phyloP scores from a whole-genome alignment of 1,140 invertebrate species.

The Ganaspis sp. region DNA sequence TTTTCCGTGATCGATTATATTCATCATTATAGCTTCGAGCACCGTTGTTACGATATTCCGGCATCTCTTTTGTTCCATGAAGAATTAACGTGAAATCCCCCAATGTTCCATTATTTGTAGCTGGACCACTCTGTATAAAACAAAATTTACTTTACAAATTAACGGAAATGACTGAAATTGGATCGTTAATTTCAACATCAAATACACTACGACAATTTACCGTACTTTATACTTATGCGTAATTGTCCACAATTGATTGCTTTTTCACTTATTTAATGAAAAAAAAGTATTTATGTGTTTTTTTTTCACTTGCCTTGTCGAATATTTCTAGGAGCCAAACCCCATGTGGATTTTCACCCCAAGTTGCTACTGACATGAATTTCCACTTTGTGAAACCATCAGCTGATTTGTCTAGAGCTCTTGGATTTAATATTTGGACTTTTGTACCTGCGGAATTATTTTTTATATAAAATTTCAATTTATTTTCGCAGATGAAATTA shows the following conservation, averaged over 20 bases:
- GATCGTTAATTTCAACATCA: not conserved
- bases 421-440: slow-evolving; percentile 82
- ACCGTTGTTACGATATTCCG: slow-evolving; percentile 79
- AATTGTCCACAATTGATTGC: not conserved
- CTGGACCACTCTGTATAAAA: slow-evolving; percentile 69
- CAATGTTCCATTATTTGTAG: slow-evolving; percentile 78
- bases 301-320: slow-evolving; percentile 77
- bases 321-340: slow-evolving; percentile 83
- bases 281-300: not conserved
- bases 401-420: slow-evolving; percentile 83
- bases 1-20: slow-evolving; percentile 65
- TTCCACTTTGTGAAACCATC: slow-evolving; percentile 90
- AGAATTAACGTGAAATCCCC: slow-evolving; percentile 78
- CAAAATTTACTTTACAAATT: slow-evolving; percentile 31
- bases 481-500: not conserved
- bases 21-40: slow-evolving; percentile 77
- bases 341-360: slow-evolving; percentile 90
- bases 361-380: slow-evolving; percentile 93
- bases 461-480: slow-evolving; percentile 25
- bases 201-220: not conserved
- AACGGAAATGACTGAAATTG: slow-evolving; percentile 9
- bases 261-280: not conserved
- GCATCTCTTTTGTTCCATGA: slow-evolving; percentile 82
- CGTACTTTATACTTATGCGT: not conserved
- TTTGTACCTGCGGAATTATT: slow-evolving; percentile 80